These are phyloP conservation scores for Pterophyllum scalare DNA, from an alignment of 2,113 vertebrate species.

Conservation along the genomic window DNA sequence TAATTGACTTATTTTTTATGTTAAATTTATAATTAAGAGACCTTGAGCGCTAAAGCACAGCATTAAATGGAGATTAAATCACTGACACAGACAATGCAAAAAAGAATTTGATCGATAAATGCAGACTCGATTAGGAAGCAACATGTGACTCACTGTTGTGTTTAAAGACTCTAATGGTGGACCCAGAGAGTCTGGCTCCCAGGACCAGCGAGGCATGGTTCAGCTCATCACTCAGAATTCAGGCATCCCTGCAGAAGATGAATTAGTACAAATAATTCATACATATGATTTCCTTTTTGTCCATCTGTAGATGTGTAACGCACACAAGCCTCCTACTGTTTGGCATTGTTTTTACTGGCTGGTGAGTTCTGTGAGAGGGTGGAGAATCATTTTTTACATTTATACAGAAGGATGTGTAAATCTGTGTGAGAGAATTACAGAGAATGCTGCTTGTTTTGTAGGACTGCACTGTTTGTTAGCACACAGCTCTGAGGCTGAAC, in stretches of 20 bases:
- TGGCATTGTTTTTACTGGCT: not conserved
- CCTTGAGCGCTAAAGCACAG: not conserved
- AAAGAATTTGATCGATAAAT: not conserved
- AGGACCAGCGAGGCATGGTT: conserved; percentile 94
- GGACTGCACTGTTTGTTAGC: not conserved
- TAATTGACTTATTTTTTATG: too few relatives aligned
- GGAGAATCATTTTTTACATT: not conserved
- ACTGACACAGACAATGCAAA: too few relatives aligned
- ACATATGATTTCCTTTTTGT: not conserved
- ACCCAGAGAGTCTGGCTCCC: conserved; percentile 91
- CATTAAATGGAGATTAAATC: too few relatives aligned
- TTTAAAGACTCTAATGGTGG: conserved; percentile 96
- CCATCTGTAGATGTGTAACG: not conserved
- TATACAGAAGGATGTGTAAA: not conserved
- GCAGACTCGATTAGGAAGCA: rapidly evolving
- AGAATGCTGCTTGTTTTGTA: not conserved
- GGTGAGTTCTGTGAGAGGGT: not conserved
- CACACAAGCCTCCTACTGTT: not conserved
- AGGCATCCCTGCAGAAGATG: conserved; percentile 87
- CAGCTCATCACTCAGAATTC: conserved; percentile 94
- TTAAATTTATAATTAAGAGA: not conserved
- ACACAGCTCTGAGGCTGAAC: not conserved
- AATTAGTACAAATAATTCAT: not conserved
- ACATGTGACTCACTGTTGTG: conserved; percentile 91
- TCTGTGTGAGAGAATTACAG: not conserved